Evolutionary conservation across 2,113 vertebrate genomes (phyloP).

Genomic region (Pardalotus punctatus): DNA sequence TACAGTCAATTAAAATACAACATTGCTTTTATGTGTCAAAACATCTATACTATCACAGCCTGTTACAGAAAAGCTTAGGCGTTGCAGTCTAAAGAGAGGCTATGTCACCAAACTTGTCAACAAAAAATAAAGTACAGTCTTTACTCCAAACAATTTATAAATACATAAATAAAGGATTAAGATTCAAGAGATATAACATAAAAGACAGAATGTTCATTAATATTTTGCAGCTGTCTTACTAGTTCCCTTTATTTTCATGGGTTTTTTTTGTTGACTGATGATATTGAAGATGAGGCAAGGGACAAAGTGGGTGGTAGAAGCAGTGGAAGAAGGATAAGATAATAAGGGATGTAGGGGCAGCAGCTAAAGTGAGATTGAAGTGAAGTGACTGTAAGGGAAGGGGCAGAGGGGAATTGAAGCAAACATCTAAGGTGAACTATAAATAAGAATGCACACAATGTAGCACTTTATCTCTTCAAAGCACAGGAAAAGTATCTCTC

Average conservation of each 20-base stretch:
- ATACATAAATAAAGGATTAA: not conserved
- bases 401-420: not conserved
- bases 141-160: not conserved
- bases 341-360: not conserved
- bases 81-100: not conserved
- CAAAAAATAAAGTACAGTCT: not conserved
- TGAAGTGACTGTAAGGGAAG: not conserved
- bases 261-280: not conserved
- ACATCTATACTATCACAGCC: not conserved
- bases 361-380: not conserved
- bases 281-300: not conserved
- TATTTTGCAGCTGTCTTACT: not conserved
- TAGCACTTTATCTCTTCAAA: conserved; percentile 25
- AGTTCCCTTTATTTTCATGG: not conserved
- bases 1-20: not conserved
- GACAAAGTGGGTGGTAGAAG: not conserved
- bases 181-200: not conserved
- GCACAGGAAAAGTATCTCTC: not conserved
- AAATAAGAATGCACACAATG: conserved; percentile 1
- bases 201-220: not conserved
- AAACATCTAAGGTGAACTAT: conserved; percentile 4
- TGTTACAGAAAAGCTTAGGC: not conserved
- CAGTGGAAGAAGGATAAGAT: not conserved
- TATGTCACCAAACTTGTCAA: not conserved
- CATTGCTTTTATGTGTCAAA: not conserved